A percentile compares a stretch with the other conserved stretches of the same genome.
Evolutionary conservation across 2,888 invertebrate species (phyloP).

Genomic region (Nycteola revayana): DNA sequence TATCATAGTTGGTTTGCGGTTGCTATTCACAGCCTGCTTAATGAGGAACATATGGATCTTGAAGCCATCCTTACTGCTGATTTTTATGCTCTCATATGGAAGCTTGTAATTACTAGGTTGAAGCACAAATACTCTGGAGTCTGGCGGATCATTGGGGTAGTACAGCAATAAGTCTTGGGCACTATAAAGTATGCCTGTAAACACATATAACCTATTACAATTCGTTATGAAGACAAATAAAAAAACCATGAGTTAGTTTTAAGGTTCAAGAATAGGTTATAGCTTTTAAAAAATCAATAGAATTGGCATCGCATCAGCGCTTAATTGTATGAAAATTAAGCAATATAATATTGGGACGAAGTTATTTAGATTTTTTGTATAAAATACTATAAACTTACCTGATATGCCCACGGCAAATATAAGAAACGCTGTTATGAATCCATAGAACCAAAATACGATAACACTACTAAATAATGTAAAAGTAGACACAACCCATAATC

Average conservation of each 20-base stretch:
- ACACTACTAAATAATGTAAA: constrained; percentile 88
- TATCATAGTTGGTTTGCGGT: constrained; percentile 90
- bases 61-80: constrained; percentile 86
- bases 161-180: constrained; percentile 93
- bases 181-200: constrained; percentile 90
- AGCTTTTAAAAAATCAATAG: no score
- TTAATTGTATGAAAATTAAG: no score
- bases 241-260: no score
- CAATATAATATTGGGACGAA: no score
- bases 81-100: constrained; percentile 92
- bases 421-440: constrained; percentile 86
- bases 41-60: constrained; percentile 92
- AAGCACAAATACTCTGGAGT: constrained; percentile 93
- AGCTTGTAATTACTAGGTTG: constrained; percentile 92
- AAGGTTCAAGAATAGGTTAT: no score
- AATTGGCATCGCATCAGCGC: no score
- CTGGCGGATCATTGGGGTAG: constrained; percentile 94
- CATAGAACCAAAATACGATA: constrained; percentile 92
- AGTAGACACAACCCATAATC: constrained; percentile 90
- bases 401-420: constrained; percentile 86
- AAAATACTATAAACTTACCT: no score
- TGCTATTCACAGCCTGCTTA: constrained; percentile 86
- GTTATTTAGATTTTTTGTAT: no score
- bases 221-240: no score
- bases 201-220: no score